These are phyloP conservation scores for Buathra laborator DNA, from an alignment of 2,888 invertebrate species.

Conservation along the genomic window DNA sequence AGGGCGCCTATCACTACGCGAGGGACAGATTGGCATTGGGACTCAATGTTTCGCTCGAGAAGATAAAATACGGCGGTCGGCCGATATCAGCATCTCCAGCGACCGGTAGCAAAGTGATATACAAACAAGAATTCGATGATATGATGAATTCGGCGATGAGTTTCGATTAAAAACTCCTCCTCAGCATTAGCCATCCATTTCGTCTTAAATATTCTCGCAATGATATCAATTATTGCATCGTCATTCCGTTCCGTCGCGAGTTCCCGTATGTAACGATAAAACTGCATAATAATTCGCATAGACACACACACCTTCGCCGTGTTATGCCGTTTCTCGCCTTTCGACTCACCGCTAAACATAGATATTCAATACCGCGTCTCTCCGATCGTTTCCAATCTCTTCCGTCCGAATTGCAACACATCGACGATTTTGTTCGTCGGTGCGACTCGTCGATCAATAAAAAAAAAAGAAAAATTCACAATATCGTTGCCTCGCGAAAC, in stretches of 20 bases:
- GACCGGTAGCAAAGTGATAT: constrained; percentile 79
- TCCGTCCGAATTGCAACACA: constrained; percentile 51
- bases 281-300: neutral
- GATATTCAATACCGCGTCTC: constrained; percentile 54
- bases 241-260: neutral
- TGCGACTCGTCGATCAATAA: neutral
- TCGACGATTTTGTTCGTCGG: constrained; percentile 25
- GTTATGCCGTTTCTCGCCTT: neutral
- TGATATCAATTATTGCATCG: neutral
- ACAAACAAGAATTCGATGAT: constrained; percentile 72
- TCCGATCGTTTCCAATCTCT: constrained; percentile 45
- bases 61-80: constrained; percentile 77
- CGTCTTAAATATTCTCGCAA: neutral
- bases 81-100: constrained; percentile 76
- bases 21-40: constrained; percentile 78
- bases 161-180: constrained; percentile 54
- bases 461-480: neutral
- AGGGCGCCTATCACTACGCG: constrained; percentile 92
- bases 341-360: constrained; percentile 67
- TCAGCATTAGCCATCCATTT: too few relatives aligned
- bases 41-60: constrained; percentile 73
- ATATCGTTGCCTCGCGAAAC: too few relatives aligned
- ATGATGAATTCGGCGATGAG: constrained; percentile 76
- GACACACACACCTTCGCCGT: neutral
- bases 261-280: neutral